Evolutionary conservation across 2,113 vertebrate species (phyloP).

Genomic region (Pimephales promelas): DNA sequence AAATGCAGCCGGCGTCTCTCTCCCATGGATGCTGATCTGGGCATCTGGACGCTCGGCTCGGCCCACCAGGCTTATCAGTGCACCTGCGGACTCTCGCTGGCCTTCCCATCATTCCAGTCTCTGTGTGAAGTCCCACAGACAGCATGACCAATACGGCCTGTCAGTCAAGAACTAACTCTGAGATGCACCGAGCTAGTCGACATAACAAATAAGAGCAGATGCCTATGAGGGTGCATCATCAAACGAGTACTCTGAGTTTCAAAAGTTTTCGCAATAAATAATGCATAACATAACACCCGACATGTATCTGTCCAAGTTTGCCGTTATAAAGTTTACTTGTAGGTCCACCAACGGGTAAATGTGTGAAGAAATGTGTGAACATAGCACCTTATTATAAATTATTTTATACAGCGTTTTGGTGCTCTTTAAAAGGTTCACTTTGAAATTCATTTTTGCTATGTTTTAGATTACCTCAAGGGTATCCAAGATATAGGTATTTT

Average conservation of each 20-base stretch:
- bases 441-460: no score
- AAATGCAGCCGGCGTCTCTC: neutral
- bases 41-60: neutral
- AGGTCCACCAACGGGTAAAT: neutral
- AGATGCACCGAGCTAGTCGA: neutral
- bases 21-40: neutral
- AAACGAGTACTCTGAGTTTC: neutral
- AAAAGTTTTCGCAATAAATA: constrained; percentile 7
- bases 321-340: neutral
- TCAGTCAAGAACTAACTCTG: neutral
- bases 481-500: no score
- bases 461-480: no score
- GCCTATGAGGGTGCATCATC: constrained; percentile 7
- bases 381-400: no score
- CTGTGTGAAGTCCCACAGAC: constrained; percentile 18
- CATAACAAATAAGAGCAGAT: neutral
- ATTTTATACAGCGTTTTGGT: no score
- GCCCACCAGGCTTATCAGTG: constrained; percentile 4
- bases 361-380: no score
- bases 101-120: neutral
- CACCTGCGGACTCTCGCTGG: neutral
- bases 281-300: constrained; percentile 9
- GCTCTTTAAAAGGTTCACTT: no score
- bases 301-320: neutral
- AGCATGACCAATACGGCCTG: constrained; percentile 17